These are phyloP conservation scores for Zapus hudsonius DNA, from an alignment of 2,113 vertebrate species.

Conservation along the genomic window DNA sequence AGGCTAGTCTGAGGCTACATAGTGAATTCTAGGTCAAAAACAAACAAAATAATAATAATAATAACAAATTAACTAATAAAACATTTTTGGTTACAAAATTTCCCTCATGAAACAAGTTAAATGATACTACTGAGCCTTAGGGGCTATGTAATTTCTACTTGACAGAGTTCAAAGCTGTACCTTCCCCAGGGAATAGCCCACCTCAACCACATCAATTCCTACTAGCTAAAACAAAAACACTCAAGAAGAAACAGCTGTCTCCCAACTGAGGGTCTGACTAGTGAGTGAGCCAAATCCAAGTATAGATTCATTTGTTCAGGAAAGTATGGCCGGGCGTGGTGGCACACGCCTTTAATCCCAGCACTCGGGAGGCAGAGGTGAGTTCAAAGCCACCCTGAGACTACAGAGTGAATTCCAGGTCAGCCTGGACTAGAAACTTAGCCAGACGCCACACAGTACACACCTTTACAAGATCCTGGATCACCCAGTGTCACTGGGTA, in stretches of 20 bases:
- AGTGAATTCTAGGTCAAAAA: no score
- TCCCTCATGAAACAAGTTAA: slow-evolving; percentile 33
- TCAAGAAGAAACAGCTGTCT: slow-evolving; percentile 27
- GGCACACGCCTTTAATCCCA: no score
- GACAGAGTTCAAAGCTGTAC: slow-evolving; percentile 37
- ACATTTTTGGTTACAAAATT: neutral
- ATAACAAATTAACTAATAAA: no score
- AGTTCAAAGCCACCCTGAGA: no score
- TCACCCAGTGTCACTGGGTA: neutral
- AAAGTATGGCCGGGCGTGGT: no score
- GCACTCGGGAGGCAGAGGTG: no score
- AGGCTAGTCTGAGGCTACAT: no score
- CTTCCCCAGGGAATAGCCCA: neutral
- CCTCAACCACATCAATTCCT: slow-evolving; percentile 6
- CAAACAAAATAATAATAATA: no score
- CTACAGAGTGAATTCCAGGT: no score
- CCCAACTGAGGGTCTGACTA: neutral
- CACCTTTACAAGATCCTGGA: neutral
- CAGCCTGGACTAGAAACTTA: no score
- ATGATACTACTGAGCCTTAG: neutral
- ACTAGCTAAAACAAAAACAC: slow-evolving; percentile 47
- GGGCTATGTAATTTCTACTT: neutral
- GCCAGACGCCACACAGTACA: neutral
- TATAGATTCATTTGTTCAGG: slow-evolving; percentile 35
- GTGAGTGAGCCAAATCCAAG: slow-evolving; percentile 34